Conservation (phyloP, 2,113 vertebrate species). For the Erythrocebus patas region DNA sequence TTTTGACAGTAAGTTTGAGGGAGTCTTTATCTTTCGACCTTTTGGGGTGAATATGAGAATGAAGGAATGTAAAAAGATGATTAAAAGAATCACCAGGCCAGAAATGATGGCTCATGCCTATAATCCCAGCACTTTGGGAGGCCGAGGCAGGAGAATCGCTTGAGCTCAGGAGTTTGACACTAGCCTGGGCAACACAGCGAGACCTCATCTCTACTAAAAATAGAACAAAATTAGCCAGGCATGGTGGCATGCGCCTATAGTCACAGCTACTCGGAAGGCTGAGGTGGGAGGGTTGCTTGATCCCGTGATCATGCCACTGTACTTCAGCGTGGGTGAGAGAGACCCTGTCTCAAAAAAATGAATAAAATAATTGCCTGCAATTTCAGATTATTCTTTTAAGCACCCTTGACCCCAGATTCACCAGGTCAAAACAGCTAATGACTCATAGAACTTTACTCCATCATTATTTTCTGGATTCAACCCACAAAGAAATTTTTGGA, state of each 20-base stretch:
- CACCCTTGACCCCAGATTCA: not conserved
- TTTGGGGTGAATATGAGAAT: not conserved
- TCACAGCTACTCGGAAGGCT: too few relatives aligned
- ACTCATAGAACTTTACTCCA: not conserved
- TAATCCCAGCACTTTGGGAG: too few relatives aligned
- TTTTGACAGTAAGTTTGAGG: not conserved
- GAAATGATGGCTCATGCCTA: too few relatives aligned
- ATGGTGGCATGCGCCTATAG: too few relatives aligned
- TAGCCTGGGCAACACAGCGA: too few relatives aligned
- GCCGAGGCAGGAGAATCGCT: too few relatives aligned
- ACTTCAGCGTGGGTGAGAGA: too few relatives aligned
- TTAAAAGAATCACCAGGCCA: not conserved
- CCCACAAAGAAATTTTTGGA: not conserved
- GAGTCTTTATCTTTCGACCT: constrained; percentile 15
- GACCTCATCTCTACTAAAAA: too few relatives aligned
- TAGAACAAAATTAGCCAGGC: too few relatives aligned
- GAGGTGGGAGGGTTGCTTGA: too few relatives aligned
- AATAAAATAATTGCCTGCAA: not conserved
- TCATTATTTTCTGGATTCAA: not conserved
- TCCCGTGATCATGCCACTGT: too few relatives aligned
- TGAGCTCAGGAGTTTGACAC: too few relatives aligned
- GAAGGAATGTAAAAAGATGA: not conserved
- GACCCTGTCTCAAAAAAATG: not conserved
- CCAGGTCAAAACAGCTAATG: not conserved
- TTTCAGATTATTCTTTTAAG: not conserved